Evolutionary conservation across 2,888 invertebrate genomes (phyloP), one percentile per base, ranked within the genome.

Genomic region (Harpalus rufipes): DNA sequence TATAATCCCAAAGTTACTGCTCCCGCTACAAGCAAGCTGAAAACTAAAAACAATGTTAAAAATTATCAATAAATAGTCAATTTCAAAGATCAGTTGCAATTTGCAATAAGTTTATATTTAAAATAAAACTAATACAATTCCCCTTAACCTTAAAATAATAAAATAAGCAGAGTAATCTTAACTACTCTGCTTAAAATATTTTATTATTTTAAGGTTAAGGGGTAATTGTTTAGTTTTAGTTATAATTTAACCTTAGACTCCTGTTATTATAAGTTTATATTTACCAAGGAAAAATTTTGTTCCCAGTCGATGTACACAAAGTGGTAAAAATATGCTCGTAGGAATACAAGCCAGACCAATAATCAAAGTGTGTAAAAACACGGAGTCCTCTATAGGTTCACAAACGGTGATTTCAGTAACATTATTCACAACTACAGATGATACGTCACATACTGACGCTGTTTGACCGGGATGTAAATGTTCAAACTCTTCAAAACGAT

Each of bases 251-350:
- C n/a, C n/a, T n/a, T n/a, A n/a, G n/a, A n/a, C n/a, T n/a, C n/a
- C n/a, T n/a, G 3, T 14, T n/a, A 8, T 21, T 16, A 44, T 76
- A 39, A 80, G 80, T 58, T 80, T 32, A 63, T 72, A 39, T 93
- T 93, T 90, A 96, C 96, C 95, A 87, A 96, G 92, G 91, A 96
- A 96, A 91, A 96, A 96, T 90, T 96, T 96, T 56, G 96, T 94
- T 39, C 96, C 96, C 85, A 96, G 92, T 88, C 94, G 94, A 91
- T 96, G 96, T 25, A 96, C 95, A 89, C 95, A 96, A 10, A 96
- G 92, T 0, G 96, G 96, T 87, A 96, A 91, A 94, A 95, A 95
- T 87, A 96, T 92, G 82, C 96, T 96, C 0, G 96, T 96, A 0
- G 96, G 96, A 85, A 96, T 94, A 89, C 96, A 96, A 18, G 96